A percentile compares a stretch with the other conserved stretches of the same genome.
Conservation (phyloP, 2,888 invertebrate species). For the Metacarcinus magister region DNA sequence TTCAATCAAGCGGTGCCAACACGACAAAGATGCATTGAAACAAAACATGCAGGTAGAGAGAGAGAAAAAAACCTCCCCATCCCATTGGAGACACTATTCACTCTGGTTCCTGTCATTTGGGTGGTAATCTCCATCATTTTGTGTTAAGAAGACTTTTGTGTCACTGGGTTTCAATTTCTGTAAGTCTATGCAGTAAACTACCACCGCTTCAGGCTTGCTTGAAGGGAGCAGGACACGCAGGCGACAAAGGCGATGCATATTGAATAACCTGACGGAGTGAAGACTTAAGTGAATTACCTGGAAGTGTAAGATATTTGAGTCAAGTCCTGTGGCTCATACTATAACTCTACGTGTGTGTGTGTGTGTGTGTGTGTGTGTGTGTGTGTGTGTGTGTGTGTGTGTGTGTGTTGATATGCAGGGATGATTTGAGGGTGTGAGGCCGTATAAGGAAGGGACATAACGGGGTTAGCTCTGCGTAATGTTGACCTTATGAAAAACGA, state of each 20-base stretch:
- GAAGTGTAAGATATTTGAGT: neutral
- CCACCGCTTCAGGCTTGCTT: neutral
- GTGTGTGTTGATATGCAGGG: neutral
- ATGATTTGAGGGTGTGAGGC: neutral
- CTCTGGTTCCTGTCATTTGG: neutral
- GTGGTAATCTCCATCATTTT: neutral
- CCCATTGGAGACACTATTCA: neutral
- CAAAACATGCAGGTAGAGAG: neutral
- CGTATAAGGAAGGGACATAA: constrained; percentile 16
- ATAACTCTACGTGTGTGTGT: neutral
- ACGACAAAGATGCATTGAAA: neutral
- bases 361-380: constrained; percentile 39
- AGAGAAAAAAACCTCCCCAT: neutral
- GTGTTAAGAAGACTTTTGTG: neutral
- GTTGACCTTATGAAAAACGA: constrained; percentile 40
- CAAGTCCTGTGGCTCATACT: neutral
- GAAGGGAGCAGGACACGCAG: neutral
- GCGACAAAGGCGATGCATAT: neutral
- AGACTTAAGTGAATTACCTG: neutral
- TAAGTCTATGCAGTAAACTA: neutral
- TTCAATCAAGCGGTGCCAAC: neutral
- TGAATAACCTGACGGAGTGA: neutral
- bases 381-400: constrained; percentile 22
- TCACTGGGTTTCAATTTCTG: neutral
- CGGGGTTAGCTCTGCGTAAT: neutral